phyloP scores from a whole-genome alignment of 1,140 invertebrate species.

The Drosophila seguyi region DNA sequence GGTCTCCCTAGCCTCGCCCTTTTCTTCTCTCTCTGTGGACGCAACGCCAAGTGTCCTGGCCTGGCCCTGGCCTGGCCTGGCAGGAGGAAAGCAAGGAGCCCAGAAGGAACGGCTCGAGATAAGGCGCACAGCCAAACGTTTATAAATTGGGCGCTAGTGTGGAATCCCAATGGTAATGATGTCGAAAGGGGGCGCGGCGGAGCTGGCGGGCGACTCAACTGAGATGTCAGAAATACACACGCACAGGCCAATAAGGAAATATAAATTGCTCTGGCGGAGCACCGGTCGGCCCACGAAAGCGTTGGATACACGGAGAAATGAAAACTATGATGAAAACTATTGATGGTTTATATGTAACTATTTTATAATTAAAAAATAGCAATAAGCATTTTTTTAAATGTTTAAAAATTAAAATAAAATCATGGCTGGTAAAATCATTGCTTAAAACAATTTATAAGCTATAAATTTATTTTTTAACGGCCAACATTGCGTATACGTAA shows the following conservation, averaged over 20 bases:
- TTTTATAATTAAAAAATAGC: neutral
- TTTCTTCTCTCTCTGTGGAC: slow-evolving; percentile 27
- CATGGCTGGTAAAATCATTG: neutral
- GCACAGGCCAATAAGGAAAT: slow-evolving; percentile 67
- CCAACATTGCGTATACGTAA: neutral
- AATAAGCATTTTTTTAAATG: neutral
- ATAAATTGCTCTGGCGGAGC: slow-evolving; percentile 70
- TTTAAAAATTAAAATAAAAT: neutral
- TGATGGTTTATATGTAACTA: neutral
- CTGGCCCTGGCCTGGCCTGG: too few relatives aligned
- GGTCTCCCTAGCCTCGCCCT: neutral
- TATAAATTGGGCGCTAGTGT: slow-evolving; percentile 77
- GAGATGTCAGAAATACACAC: slow-evolving; percentile 72
- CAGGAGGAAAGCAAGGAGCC: neutral
- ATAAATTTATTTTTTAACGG: neutral
- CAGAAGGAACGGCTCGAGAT: slow-evolving; percentile 48
- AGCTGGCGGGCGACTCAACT: slow-evolving; percentile 42
- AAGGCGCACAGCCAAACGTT: slow-evolving; percentile 73
- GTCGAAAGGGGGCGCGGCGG: slow-evolving; percentile 19
- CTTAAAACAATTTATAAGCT: neutral
- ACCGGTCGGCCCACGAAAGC: slow-evolving; percentile 16
- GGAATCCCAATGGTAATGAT: slow-evolving; percentile 72
- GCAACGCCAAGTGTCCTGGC: slow-evolving; percentile 30
- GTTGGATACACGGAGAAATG: slow-evolving; percentile 22
- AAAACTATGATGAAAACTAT: neutral